phyloP scores from a whole-genome alignment of 2,113 vertebrate genomes.

The human region DNA sequence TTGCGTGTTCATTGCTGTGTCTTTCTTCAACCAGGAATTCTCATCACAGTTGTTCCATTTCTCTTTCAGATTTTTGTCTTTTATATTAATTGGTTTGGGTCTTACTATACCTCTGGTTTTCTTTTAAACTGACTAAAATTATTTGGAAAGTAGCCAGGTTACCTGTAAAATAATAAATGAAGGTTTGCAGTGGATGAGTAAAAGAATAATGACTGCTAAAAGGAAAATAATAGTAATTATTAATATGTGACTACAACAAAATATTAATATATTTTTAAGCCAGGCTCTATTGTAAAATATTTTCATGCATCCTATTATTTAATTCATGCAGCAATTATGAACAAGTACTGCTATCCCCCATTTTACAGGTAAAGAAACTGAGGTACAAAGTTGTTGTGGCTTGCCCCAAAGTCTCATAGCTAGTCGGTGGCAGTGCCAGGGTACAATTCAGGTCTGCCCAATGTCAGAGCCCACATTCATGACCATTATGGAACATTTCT shows the following conservation, averaged over 20 bases:
- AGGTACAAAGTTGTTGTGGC: background rate
- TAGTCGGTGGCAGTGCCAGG: background rate
- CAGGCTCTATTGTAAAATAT: background rate
- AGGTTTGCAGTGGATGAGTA: background rate
- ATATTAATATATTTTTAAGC: background rate
- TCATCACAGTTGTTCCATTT: background rate
- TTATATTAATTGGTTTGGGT: background rate
- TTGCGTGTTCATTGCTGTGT: background rate
- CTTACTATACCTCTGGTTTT: background rate
- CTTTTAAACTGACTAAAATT: background rate
- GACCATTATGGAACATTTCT: background rate
- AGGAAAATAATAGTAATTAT: background rate
- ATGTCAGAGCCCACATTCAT: background rate
- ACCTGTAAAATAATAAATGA: background rate
- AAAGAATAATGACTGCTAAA: background rate
- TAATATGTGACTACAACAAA: background rate
- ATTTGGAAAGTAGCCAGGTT: background rate
- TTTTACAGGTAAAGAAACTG: background rate
- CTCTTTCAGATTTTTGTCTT: background rate
- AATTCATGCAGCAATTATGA: background rate
- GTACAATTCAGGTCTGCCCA: background rate
- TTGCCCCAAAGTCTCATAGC: background rate
- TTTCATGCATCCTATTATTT: background rate
- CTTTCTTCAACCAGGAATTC: background rate
- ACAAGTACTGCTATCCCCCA: background rate